Evolutionary conservation across 2,113 vertebrate species (phyloP), one percentile per base, ranked within the genome.

Genomic region (Datnioides undecimradiatus): DNA sequence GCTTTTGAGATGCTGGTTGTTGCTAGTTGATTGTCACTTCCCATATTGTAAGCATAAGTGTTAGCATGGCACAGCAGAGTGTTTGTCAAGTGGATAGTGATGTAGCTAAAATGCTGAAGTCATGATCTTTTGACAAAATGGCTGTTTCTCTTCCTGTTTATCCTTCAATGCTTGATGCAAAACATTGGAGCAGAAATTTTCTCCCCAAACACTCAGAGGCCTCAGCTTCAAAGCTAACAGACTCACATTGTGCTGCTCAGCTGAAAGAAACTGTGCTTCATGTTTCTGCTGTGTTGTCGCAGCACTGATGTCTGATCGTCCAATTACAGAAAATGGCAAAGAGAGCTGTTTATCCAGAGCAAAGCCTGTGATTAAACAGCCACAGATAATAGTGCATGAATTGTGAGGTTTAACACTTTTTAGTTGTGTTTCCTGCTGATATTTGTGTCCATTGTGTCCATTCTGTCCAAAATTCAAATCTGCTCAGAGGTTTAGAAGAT

Each of bases 321-420:
- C 79, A 87, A 80, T 87, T 87, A 84, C 67, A 84, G 74, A 63
- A 77, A 86, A 83, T 78, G 52, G 77, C 73, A 60, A 70, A 71
- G 65, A 75, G 52, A 64, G 81, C 57, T 46, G 48, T 84, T 86
- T 68, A 74, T 84, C 54, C 60, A 54, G n/a, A 64, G 59, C 45
- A 51, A 83, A 83, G 86, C 73, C 74, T 67, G 51, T 64, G 64
- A 74, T 75, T 78, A 58, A 83, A 75, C 34, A 11, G 64, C 19
- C 27, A 31, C 33, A 58, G 33, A 84, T 60, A 62, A 79, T 75
- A 10, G 14, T 64, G 70, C 41, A 73, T 38, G 27, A 25, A 45
- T 34, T 66, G 19, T 68, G 36, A 59, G 29, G n/a, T 82, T 71
- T 23, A 41, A 34, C 23, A 46, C 21, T 38, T 63, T n/a, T n/a